Evolutionary conservation across 2,888 invertebrate species (phyloP).

Genomic region (Ormyrus thymus): DNA sequence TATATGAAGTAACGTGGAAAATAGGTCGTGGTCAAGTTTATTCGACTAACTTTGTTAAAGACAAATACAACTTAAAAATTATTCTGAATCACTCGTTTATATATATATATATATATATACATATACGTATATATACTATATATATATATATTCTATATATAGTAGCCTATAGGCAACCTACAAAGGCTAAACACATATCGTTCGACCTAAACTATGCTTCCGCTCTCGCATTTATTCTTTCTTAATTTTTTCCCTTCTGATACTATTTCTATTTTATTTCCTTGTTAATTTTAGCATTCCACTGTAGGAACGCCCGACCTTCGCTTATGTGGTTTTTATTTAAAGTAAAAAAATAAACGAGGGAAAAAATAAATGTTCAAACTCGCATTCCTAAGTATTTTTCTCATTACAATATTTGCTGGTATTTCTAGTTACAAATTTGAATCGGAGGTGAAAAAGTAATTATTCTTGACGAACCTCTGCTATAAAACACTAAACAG

Average conservation of each 20-base stretch:
- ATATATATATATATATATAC: constrained; percentile 23
- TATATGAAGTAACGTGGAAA: constrained; percentile 66
- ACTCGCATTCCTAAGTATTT: constrained; percentile 1
- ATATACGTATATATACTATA: constrained; percentile 34
- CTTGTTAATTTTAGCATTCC: constrained; percentile 12
- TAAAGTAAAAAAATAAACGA: constrained; percentile 14
- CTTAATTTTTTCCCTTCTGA: constrained; percentile 3
- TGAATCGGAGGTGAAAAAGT: too few species aligned
- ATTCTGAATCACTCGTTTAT: constrained; percentile 52
- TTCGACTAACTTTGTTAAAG: constrained; percentile 71
- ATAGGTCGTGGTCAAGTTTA: constrained; percentile 72
- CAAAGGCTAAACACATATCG: constrained; percentile 62
- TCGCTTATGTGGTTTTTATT: background rate
- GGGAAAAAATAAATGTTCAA: constrained; percentile 1
- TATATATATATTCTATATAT: constrained; percentile 48
- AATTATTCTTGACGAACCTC: too few species aligned
- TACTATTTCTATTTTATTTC: constrained; percentile 24
- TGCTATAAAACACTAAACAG: too few species aligned
- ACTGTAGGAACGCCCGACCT: constrained; percentile 21
- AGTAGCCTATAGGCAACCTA: constrained; percentile 68
- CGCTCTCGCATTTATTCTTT: constrained; percentile 46
- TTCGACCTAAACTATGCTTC: constrained; percentile 50
- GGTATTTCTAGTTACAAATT: background rate
- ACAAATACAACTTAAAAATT: constrained; percentile 72
- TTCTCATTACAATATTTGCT: constrained; percentile 1